These are phyloP conservation scores for Prenolepis imparis DNA, from an alignment of 2,888 invertebrate species.

Conservation along the genomic window DNA sequence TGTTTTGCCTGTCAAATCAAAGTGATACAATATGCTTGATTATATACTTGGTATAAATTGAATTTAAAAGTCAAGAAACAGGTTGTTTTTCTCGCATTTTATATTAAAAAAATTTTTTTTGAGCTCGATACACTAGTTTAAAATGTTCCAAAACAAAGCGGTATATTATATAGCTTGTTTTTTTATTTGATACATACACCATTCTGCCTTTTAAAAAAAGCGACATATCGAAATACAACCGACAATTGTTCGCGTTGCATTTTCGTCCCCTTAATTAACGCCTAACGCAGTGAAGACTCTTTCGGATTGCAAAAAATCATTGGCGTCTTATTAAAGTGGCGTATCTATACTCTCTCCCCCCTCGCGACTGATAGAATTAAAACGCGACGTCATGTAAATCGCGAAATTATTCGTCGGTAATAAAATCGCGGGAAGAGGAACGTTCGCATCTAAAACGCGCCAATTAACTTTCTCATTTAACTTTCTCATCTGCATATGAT, in stretches of 20 bases:
- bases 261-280: constrained; percentile 30
- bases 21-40: background rate
- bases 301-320: background rate
- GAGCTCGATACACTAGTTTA: no score
- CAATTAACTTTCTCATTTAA: constrained; percentile 17
- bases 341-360: background rate
- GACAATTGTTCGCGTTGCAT: background rate
- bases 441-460: constrained; percentile 30
- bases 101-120: no score
- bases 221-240: background rate
- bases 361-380: constrained; percentile 20
- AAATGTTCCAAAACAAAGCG: no score
- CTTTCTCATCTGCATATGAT: constrained; percentile 27
- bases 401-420: constrained; percentile 39
- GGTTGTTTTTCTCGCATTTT: no score
- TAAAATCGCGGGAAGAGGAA: constrained; percentile 13
- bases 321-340: constrained; percentile 28
- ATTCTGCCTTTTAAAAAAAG: no score
- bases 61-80: background rate
- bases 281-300: background rate
- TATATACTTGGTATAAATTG: background rate
- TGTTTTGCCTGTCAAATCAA: background rate
- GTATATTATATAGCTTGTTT: no score
- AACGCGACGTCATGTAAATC: constrained; percentile 6
- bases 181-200: no score